phyloP scores from a whole-genome alignment of 2,113 vertebrate genomes.

The Dendropsophus ebraccatus region DNA sequence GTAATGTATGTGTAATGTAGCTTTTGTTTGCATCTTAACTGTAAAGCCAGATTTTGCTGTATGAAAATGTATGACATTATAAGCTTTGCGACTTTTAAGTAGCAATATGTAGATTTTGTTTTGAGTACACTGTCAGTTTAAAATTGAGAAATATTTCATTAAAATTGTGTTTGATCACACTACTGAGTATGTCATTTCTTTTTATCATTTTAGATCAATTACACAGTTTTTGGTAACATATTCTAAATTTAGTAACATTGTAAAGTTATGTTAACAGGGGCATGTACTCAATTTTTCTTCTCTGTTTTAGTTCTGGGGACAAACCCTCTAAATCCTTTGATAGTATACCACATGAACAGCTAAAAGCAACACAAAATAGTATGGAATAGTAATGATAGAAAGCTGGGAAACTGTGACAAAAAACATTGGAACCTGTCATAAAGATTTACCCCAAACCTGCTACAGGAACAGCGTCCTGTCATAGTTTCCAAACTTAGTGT shows the following conservation, averaged over 20 bases:
- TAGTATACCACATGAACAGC: too few relatives aligned
- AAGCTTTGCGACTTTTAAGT: slow-evolving; percentile 40
- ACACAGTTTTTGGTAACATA: too few relatives aligned
- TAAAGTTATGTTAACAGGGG: neutral
- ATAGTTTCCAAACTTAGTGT: too few relatives aligned
- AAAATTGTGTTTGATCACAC: slow-evolving; percentile 52
- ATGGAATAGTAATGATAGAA: too few relatives aligned
- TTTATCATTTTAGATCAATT: neutral
- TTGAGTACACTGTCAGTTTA: slow-evolving; percentile 42
- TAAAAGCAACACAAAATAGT: too few relatives aligned
- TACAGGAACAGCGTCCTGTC: too few relatives aligned
- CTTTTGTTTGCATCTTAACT: slow-evolving; percentile 48
- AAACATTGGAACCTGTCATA: too few relatives aligned
- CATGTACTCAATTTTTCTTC: neutral
- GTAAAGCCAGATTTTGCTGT: slow-evolving; percentile 40
- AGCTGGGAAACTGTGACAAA: too few relatives aligned
- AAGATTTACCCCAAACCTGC: too few relatives aligned
- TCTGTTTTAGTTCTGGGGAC: neutral
- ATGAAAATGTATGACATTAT: slow-evolving; percentile 40
- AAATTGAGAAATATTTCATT: slow-evolving; percentile 47
- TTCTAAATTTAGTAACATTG: neutral
- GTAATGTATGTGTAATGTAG: slow-evolving; percentile 50
- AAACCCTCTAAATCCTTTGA: neutral
- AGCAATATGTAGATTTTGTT: slow-evolving; percentile 50
- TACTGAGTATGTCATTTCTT: neutral